Conservation (phyloP, 2,888 invertebrate species). For the Thymelicus sylvestris region DNA sequence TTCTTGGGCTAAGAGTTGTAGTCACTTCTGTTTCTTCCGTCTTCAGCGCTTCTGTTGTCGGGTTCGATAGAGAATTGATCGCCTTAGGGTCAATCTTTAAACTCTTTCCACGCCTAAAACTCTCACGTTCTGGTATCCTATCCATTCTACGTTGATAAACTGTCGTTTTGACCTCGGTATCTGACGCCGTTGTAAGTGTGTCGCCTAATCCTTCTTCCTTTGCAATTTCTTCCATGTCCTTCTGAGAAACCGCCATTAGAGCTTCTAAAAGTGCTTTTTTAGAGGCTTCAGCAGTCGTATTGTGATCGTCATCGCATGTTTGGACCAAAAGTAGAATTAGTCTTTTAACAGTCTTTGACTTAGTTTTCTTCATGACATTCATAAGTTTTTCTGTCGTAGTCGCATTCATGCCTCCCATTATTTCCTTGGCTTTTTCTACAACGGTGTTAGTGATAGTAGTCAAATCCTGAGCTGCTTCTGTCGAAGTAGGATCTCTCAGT, state of each 20-base stretch:
- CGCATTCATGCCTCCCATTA: slow-evolving; percentile 90
- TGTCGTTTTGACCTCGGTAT: slow-evolving; percentile 58
- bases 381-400: slow-evolving; percentile 90
- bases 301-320: slow-evolving; percentile 90
- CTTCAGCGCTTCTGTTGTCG: slow-evolving; percentile 58
- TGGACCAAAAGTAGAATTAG: slow-evolving; percentile 91
- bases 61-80: slow-evolving; percentile 70
- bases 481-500: slow-evolving; percentile 66
- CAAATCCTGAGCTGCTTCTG: slow-evolving; percentile 83
- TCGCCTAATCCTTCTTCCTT: slow-evolving; percentile 66
- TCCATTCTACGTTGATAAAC: slow-evolving; percentile 59
- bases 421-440: slow-evolving; percentile 89
- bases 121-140: slow-evolving; percentile 43
- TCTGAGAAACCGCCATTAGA: slow-evolving; percentile 86
- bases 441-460: slow-evolving; percentile 88
- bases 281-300: slow-evolving; percentile 88
- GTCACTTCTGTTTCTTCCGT: slow-evolving; percentile 60
- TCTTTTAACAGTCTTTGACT: slow-evolving; percentile 89
- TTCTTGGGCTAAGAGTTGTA: slow-evolving; percentile 63
- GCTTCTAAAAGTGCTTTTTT: slow-evolving; percentile 88
- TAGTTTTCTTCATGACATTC: slow-evolving; percentile 92
- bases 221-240: slow-evolving; percentile 79
- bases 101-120: slow-evolving; percentile 63
- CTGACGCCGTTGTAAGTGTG: slow-evolving; percentile 53
- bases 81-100: slow-evolving; percentile 67